Conservation (phyloP, 2,888 invertebrate genomes). For the Euproctis similis region DNA sequence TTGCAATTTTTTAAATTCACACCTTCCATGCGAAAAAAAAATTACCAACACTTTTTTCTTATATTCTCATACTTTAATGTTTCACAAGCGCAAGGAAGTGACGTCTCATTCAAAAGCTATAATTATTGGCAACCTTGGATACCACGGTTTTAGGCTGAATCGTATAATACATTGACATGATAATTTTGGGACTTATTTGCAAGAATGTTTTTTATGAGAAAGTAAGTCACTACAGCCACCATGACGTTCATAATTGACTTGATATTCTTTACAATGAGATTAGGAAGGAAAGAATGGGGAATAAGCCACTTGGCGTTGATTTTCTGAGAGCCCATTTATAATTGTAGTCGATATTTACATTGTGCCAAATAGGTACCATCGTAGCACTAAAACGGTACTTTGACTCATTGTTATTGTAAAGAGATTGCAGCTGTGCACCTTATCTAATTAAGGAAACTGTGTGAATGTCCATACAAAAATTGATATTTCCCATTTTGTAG, state of each 20-base stretch:
- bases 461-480: not conserved
- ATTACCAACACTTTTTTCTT: too few species aligned
- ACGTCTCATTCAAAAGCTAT: constrained; percentile 74
- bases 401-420: constrained; percentile 23
- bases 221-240: too few species aligned
- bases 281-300: too few species aligned
- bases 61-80: constrained; percentile 70
- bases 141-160: too few species aligned
- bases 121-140: constrained; percentile 70
- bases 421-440: constrained; percentile 20
- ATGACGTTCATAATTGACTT: too few species aligned
- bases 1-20: constrained; percentile 77
- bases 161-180: constrained; percentile 50
- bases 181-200: constrained; percentile 61
- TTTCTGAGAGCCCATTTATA: too few species aligned
- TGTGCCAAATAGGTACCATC: constrained; percentile 25
- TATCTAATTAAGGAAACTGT: constrained; percentile 1
- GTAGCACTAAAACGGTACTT: constrained; percentile 17
- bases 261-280: too few species aligned
- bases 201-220: too few species aligned
- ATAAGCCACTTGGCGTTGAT: too few species aligned
- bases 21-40: constrained; percentile 70
- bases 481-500: too few species aligned
- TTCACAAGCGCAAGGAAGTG: constrained; percentile 72
- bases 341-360: constrained; percentile 28